These are phyloP conservation scores for Tautogolabrus adspersus DNA, from an alignment of 2,113 vertebrate species.

Conservation along the genomic window DNA sequence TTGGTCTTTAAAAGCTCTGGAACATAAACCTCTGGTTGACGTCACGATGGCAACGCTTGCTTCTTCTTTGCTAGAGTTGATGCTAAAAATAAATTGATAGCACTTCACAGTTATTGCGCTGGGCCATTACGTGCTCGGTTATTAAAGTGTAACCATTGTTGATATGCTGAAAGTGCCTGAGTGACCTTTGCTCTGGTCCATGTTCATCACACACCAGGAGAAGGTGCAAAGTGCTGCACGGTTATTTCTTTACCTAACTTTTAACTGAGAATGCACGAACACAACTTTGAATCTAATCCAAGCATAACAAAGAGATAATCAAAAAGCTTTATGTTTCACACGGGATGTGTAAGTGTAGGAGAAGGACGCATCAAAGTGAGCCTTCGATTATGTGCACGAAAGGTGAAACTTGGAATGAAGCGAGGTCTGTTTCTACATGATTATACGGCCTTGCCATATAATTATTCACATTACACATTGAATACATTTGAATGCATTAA, in stretches of 20 bases:
- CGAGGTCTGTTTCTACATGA: not conserved
- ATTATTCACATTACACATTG: constrained; percentile 10
- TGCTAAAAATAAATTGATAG: not conserved
- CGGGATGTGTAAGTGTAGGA: too few relatives aligned
- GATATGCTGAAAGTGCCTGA: not conserved
- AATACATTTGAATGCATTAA: constrained; percentile 10
- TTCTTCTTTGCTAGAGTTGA: too few relatives aligned
- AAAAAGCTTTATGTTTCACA: not conserved
- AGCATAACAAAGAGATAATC: too few relatives aligned
- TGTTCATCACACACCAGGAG: not conserved
- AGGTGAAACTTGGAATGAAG: not conserved
- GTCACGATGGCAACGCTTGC: too few relatives aligned
- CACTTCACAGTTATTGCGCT: not conserved
- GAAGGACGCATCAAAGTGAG: not conserved
- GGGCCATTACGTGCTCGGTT: not conserved
- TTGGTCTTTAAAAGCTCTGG: too few relatives aligned
- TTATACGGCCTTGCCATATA: not conserved
- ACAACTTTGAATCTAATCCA: too few relatives aligned
- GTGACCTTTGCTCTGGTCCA: not conserved
- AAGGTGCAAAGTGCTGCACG: not conserved
- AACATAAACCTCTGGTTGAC: too few relatives aligned
- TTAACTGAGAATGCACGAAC: too few relatives aligned
- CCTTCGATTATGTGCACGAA: not conserved
- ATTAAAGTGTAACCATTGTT: too few relatives aligned
- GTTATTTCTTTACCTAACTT: too few relatives aligned